Evolutionary conservation across 2,888 invertebrate genomes (phyloP).

Genomic region (Meghimatium bilineatum): DNA sequence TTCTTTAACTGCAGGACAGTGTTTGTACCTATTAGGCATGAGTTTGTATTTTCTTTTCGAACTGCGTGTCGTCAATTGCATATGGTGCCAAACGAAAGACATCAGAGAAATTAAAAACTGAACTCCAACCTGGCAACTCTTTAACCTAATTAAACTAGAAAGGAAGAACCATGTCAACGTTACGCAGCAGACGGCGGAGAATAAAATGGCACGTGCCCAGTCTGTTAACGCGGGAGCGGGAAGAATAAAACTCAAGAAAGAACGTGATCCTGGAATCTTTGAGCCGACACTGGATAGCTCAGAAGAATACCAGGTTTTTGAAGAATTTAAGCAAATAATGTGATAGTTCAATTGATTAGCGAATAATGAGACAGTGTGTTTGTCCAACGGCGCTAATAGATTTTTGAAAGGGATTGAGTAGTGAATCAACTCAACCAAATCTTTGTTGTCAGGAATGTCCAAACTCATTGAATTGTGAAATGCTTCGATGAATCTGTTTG

Average conservation of each 20-base stretch:
- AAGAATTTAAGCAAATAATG: constrained; percentile 27
- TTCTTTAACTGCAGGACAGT: not conserved
- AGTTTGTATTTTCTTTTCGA: not conserved
- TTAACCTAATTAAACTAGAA: constrained; percentile 19
- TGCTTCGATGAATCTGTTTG: not conserved
- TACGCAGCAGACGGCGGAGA: not conserved
- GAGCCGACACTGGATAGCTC: not conserved
- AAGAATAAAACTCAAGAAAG: not conserved
- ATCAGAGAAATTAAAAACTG: not conserved
- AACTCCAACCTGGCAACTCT: not conserved
- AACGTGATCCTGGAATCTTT: not conserved
- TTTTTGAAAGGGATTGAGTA: not conserved
- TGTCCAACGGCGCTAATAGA: constrained; percentile 20
- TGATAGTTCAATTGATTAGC: constrained; percentile 26
- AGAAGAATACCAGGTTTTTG: not conserved
- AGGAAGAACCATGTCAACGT: not conserved
- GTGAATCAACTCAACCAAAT: not conserved
- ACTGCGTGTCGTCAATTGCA: not conserved
- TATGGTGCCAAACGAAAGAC: not conserved
- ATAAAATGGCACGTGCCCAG: constrained; percentile 15
- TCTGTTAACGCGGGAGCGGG: not conserved
- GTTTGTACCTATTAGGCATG: not conserved
- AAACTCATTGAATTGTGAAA: not conserved
- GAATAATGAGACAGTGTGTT: constrained; percentile 12
- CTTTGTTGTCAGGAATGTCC: not conserved